Percentiles rank a stretch among this genome's conserved stretches.
Conservation (phyloP, 1,140 invertebrate species). For the Oreohelix idahoensis region DNA sequence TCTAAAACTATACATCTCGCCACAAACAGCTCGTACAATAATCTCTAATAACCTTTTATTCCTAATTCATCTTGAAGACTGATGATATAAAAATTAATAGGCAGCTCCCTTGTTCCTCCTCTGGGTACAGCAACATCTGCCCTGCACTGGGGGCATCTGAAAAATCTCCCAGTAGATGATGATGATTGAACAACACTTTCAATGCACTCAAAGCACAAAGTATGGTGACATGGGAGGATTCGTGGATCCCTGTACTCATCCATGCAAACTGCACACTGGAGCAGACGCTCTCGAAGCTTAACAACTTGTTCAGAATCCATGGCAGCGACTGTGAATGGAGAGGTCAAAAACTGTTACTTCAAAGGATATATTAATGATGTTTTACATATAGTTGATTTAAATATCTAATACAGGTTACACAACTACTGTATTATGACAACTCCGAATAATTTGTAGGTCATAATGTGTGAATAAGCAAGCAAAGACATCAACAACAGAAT, state of each 20-base stretch:
- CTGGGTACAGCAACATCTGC: conserved; percentile 62
- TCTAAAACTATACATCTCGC: too few species aligned
- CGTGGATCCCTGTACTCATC: conserved; percentile 67
- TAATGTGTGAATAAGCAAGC: too few species aligned
- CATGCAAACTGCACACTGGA: conserved; percentile 67
- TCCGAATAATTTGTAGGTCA: too few species aligned
- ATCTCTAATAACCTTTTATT: conserved; percentile 37
- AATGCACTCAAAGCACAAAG: conserved; percentile 63
- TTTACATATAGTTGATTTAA: too few species aligned
- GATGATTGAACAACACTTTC: conserved; percentile 56
- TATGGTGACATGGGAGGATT: conserved; percentile 66
- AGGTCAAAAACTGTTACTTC: background rate
- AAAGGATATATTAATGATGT: too few species aligned
- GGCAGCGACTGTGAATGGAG: background rate
- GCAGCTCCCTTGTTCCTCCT: conserved; percentile 62
- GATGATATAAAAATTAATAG: conserved; percentile 66
- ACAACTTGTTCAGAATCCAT: conserved; percentile 65
- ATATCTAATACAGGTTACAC: too few species aligned
- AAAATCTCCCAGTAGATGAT: conserved; percentile 59
- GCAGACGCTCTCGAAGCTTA: conserved; percentile 58
- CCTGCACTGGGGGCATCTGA: conserved; percentile 65
- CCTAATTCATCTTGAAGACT: conserved; percentile 67
- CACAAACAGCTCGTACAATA: too few species aligned
- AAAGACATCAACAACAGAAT: too few species aligned
- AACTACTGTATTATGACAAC: too few species aligned